Evolutionary conservation across 2,113 vertebrate species (phyloP), one percentile per base, ranked within the genome.

Genomic region (Natator depressus): DNA sequence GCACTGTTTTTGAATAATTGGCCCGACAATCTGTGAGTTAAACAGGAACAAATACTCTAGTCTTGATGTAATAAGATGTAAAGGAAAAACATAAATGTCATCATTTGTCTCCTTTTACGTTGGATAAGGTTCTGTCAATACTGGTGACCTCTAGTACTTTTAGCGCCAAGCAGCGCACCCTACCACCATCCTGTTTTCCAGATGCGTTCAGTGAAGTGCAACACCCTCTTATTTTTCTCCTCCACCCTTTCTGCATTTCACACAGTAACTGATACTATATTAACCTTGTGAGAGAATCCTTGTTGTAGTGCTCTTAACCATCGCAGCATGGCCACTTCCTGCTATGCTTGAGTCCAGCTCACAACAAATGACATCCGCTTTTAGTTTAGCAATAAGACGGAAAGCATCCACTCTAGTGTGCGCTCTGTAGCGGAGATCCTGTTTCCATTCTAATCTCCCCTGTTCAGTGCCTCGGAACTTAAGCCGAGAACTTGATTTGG

Each of bases 391-490:
- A 54, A 10, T 4, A 86, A 78, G 80, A 82, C 14, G 87, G 55
- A 54, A 69, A 95, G 86, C 4, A 1, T 29, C 22, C 53, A 59
- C 50, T 91, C 87, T 22, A 31, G n/a, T 59, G 31, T 81, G 72
- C 81, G 59, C 92, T 90, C 46, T 0, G 27, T 94, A 90, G 92
- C 84, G 75, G 80, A 95, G 90, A 94, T 94, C 90, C 94, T 96
- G 88, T 82, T 94, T 96, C 87, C 92, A 72, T 72, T 89, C 54
- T 92, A 46, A 4, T 95, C 88, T 90, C 92, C 82, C 85, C 90
- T 95, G 95, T 82, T 89, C 82, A 79, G 88, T 93, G 92, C 85
- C 85, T 88, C 80, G 75, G 83, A 51, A 85, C 85, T 76, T 80
- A 89, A 84, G 89, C 55, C 91, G 27, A 90, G 90, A 54, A 22